Evolutionary conservation across 37 sponge, comb jelly and placozoan genomes (phyloP), one percentile per base, ranked within the genome.

Genomic region (Ianthella basta): DNA sequence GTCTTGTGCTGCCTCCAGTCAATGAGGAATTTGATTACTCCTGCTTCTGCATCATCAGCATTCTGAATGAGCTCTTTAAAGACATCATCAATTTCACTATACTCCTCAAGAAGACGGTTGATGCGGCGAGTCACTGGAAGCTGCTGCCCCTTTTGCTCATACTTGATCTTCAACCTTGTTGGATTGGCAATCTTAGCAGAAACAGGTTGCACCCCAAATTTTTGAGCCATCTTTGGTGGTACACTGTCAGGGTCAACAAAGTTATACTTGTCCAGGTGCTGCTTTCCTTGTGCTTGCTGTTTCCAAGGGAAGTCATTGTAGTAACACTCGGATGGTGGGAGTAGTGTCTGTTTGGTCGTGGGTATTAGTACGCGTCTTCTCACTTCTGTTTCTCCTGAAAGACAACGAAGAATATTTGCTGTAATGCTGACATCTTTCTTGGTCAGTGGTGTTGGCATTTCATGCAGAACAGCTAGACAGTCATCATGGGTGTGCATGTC

Each of bases 31-130:
- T 89, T 90, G 21, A 95, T 85, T 66, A 88, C 80, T 25, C 64
- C 85, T 15, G 96, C 96, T 61, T 55, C 61, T 21, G 96, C 96
- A 90, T 95, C 96, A 86, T 95, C 96, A 63, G 96, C 96, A 92
- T 95, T 95, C 75, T 95, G 96, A 34, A 92, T 87, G 15, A 95
- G 61, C 68, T 95, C 96, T 44, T 95, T 95, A 77, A 95, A 92
- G 36, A 95, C 85, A 77, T 89, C 92, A 50, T 82, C 85, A 61
- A 86, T 70, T n/a, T 54, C 74, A n/a, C 61, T 81, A 63, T 95
- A 95, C 2, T 87, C 92, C 56, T 81, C 36, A 39, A 95, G 63
- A 23, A 92, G 90, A 1, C 83, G 67, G 4, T 59, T 77, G 20
- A 95, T 83, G n/a, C 96, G 66, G 15, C 81, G 54, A 55, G 96